Base-by-base conservation (phyloP, 2,888 invertebrate species). In the Calameuta idolon region DNA sequence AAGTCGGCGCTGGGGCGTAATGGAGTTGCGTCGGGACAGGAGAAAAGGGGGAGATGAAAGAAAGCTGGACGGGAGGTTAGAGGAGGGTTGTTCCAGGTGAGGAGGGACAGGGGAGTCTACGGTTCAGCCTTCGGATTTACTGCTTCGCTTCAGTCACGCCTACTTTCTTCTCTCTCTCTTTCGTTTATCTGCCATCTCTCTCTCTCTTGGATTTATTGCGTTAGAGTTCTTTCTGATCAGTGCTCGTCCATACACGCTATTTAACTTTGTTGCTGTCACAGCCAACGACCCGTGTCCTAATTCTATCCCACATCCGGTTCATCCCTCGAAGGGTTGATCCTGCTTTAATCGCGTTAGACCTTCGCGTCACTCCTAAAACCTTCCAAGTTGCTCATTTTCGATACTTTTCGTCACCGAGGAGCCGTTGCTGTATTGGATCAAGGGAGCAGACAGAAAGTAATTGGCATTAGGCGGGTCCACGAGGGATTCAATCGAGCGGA, bases 291-390 rank as follows among this genome's bases (percentile, higher is more conserved):
- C 69, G 4, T 33, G 30, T 30, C n/a, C 33, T 33, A 33, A 12
- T 31, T 33, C 30, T 69, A 69, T 30, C 30, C 15, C 69, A 69
- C 69, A 31, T 69, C 69, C 69, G 69, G 12, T 33, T 69, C 69
- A 33, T 5, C 69, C 69, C 69, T 69, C 1, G 69, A 69, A 69
- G 69, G 69, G 69, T 11, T 30, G 69, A 69, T 69, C 30, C 4
- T 33, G 69, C 30, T 69, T 69, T 69, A 69, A 69, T 69, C 69
- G 69, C 30, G 69, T 69, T 69, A 69, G 31, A 30, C 69, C 69
- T 33, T 12, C 15, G n/a, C 69, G 12, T 33, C 11, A 15, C 69
- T 15, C 69, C 69, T 30, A 30, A 69, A 69, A 69, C 69, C 15
- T 69, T 33, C 69, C 11, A 69, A 15, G 30, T 69, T 33, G 0